Conservation (phyloP, 2,888 invertebrate species). For the Patella depressa region DNA sequence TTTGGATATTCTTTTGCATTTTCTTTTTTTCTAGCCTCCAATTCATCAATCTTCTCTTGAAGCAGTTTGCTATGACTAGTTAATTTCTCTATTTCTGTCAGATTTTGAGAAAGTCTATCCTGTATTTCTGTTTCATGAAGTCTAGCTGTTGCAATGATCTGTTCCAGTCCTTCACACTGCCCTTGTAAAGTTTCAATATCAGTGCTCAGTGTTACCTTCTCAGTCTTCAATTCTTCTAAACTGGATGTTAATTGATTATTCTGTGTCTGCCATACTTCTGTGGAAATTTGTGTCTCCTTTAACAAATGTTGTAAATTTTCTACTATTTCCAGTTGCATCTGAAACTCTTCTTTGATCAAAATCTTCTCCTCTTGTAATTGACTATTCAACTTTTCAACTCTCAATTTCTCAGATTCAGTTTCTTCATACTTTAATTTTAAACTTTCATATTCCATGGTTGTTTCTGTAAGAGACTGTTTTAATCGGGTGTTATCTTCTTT, state of each 20-base stretch:
- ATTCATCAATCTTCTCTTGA: slow-evolving; percentile 23
- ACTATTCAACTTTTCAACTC: background rate
- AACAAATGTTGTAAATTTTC: slow-evolving; percentile 32
- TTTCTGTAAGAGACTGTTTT: background rate
- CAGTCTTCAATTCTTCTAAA: slow-evolving; percentile 17
- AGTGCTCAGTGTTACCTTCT: slow-evolving; percentile 37
- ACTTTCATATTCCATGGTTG: background rate
- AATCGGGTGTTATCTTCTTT: background rate
- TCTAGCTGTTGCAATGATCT: slow-evolving; percentile 34
- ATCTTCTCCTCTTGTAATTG: background rate
- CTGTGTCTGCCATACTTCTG: slow-evolving; percentile 26
- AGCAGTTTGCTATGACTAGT: slow-evolving; percentile 26
- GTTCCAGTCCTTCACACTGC: slow-evolving; percentile 40
- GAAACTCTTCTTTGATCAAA: slow-evolving; percentile 21
- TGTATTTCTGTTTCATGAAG: slow-evolving; percentile 32
- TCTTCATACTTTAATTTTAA: slow-evolving; percentile 3
- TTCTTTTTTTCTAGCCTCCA: slow-evolving; percentile 11
- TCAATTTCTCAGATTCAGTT: background rate
- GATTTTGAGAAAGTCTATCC: slow-evolving; percentile 21
- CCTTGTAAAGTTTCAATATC: slow-evolving; percentile 42
- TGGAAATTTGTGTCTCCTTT: slow-evolving; percentile 25
- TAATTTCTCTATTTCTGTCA: slow-evolving; percentile 26
- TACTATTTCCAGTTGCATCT: slow-evolving; percentile 27
- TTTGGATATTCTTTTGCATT: background rate
- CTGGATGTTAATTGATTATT: slow-evolving; percentile 16